Evolutionary conservation across 2,113 vertebrate genomes (phyloP).

Genomic region (Brienomyrus longianalis): DNA sequence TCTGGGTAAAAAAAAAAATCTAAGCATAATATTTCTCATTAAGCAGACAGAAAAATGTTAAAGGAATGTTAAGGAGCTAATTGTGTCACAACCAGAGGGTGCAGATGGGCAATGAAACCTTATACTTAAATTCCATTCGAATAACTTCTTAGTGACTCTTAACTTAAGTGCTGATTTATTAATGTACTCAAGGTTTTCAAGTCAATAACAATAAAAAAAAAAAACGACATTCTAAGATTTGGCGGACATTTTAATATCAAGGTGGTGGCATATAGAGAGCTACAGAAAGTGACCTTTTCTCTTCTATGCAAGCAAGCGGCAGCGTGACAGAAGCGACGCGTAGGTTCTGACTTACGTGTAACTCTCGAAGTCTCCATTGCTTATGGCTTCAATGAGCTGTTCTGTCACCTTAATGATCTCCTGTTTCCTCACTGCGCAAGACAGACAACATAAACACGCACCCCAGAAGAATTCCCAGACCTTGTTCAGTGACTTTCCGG

Average conservation of each 20-base stretch:
- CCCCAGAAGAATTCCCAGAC: not conserved
- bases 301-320: not conserved
- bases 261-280: not conserved
- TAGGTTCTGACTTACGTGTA: constrained; percentile 72
- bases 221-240: not conserved
- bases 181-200: not conserved
- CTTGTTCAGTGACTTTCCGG: not conserved
- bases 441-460: constrained; percentile 17
- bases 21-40: not conserved
- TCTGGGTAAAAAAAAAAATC: not conserved
- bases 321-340: not conserved
- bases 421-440: constrained; percentile 75
- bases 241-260: not conserved
- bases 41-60: not conserved
- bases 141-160: not conserved
- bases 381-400: constrained; percentile 88
- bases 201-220: not conserved
- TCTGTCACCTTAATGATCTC: constrained; percentile 93
- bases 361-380: constrained; percentile 87
- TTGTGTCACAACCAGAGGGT: no score
- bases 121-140: not conserved
- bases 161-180: not conserved
- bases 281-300: not conserved
- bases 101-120: not conserved
- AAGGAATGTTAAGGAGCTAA: not conserved